Conservation (phyloP, 1,140 invertebrate genomes). For the Drosophila nannoptera region DNA sequence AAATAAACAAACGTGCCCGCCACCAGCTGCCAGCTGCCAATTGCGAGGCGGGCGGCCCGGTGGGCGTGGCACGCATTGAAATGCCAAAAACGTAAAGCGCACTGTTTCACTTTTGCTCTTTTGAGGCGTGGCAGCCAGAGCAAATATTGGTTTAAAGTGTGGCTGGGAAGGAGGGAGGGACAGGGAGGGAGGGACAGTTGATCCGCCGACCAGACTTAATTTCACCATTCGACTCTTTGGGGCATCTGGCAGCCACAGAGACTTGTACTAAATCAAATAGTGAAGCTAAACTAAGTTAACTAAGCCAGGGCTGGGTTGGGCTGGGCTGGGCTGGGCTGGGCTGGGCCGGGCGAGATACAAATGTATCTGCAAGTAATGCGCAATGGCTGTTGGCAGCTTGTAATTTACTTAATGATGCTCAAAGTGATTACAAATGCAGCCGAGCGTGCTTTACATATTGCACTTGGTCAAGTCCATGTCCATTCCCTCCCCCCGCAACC, state of each 20-base stretch:
- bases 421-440: conserved; percentile 56
- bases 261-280: conserved; percentile 45
- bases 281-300: conserved; percentile 33
- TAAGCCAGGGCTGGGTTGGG: not conserved
- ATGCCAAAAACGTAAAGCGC: conserved; percentile 68
- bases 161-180: not conserved
- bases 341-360: conserved; percentile 30
- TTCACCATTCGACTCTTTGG: conserved; percentile 34
- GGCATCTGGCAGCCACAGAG: conserved; percentile 2
- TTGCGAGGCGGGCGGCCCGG: not conserved
- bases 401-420: conserved; percentile 52
- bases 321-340: too few species aligned
- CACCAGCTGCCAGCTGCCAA: conserved; percentile 7
- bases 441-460: conserved; percentile 50
- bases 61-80: conserved; percentile 52
- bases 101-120: conserved; percentile 54
- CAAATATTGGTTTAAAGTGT: conserved; percentile 64
- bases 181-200: not conserved
- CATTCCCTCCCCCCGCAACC: too few species aligned
- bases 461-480: conserved; percentile 41
- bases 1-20: conserved; percentile 56
- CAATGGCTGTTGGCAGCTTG: conserved; percentile 49
- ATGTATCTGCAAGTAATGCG: conserved; percentile 44
- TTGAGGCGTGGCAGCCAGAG: conserved; percentile 42
- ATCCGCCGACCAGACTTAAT: conserved; percentile 7